Evolutionary conservation across 1,140 invertebrate species (phyloP), one percentile per base, ranked within the genome.

Genomic region (Fopius arisanus): DNA sequence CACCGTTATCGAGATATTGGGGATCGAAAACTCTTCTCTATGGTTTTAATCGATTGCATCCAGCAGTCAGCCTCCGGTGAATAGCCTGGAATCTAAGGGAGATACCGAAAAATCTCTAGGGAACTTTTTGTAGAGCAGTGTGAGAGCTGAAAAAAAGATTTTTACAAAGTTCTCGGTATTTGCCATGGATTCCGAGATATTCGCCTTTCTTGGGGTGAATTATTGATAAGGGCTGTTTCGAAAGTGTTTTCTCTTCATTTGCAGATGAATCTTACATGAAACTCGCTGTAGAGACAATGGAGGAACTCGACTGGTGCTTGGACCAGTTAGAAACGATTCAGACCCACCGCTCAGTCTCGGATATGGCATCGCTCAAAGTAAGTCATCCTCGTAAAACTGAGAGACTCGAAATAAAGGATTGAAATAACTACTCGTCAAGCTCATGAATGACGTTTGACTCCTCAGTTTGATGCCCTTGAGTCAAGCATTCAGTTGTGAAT

Each of bases 291-390:
- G 97, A 99, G 87, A 99, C 97, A 19, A 93, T 99, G 89, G 97
- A 99, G 86, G 98, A 99, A 89, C 89, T 99, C 84, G 98, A 99
- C 89, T 99, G 98, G 98, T 99, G 98, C 88, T 90, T 99, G 88
- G 97, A 99, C 89, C 98, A 99, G 89, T 89, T 99, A 88, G 98
- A 99, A 90, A 98, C 97, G 70, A 98, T 99, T 86, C 98, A 99
- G 91, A 98, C 98, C 59, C 97, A 99, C 90, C 92, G 97, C 84
- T 98, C 97, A 81, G 98, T 99, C 75, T 98, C 97, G 74, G 98
- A 99, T 88, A 99, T 99, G 98, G 98, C 98, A 79, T 98, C 98
- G 62, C 94, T 96, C 78, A 99, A 99, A 94, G 97, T 98, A 89
- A 89, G 78, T 78, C 48, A 41, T 48, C 37, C 76, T 23, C 41